These are phyloP conservation scores for Camelus dromedarius DNA, from an alignment of 2,113 vertebrate species.

Conservation along the genomic window DNA sequence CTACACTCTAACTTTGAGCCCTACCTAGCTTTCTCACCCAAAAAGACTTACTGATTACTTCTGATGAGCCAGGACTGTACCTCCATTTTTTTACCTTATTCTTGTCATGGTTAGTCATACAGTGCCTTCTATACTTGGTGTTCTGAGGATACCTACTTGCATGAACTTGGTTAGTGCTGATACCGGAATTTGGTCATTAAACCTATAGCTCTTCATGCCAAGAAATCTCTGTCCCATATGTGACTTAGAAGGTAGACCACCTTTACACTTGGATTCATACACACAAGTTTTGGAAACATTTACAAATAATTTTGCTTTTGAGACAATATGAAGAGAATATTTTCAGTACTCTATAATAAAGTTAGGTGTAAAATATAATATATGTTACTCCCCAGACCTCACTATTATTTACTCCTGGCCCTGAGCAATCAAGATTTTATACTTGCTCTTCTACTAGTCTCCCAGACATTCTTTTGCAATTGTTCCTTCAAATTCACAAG, in stretches of 20 bases:
- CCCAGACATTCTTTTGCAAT: neutral
- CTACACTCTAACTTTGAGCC: neutral
- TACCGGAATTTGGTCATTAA: neutral
- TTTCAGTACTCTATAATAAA: neutral
- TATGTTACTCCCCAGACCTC: neutral
- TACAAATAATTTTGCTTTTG: neutral
- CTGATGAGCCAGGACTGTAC: neutral
- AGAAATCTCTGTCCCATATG: neutral
- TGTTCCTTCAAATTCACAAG: neutral
- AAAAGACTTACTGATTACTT: neutral
- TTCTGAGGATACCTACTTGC: neutral
- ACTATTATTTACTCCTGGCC: neutral
- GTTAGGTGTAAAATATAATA: neutral
- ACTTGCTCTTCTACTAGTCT: neutral
- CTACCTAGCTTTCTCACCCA: neutral
- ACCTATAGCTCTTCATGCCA: neutral
- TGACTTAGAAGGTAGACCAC: neutral
- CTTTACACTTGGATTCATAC: neutral
- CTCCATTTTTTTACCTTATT: neutral
- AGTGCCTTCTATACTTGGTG: neutral
- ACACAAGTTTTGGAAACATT: neutral
- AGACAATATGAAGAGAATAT: neutral
- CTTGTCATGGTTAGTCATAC: neutral
- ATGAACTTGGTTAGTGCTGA: neutral
- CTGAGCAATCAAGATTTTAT: neutral